These are phyloP conservation scores for Etheostoma cragini DNA, from an alignment of 2,113 vertebrate species.

Conservation along the genomic window DNA sequence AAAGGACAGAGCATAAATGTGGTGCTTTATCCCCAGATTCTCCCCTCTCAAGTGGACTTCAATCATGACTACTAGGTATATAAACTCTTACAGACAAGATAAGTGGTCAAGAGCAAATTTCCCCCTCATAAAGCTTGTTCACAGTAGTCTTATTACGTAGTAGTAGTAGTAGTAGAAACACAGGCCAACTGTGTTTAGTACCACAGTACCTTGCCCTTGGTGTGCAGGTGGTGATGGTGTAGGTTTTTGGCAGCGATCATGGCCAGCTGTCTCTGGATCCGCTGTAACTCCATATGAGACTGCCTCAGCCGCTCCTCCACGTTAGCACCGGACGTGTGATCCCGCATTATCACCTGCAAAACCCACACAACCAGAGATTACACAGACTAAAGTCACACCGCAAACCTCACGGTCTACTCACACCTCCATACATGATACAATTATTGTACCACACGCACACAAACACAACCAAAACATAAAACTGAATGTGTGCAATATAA, in stretches of 20 bases:
- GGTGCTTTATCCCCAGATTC: slow-evolving; percentile 2
- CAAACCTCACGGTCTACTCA: slow-evolving; percentile 19
- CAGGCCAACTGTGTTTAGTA: slow-evolving; percentile 2
- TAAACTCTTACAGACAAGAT: neutral
- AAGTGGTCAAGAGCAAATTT: neutral
- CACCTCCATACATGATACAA: neutral
- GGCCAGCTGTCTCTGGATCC: slow-evolving; percentile 85
- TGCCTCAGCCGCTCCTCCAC: slow-evolving; percentile 79
- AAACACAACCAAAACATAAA: slow-evolving; percentile 1
- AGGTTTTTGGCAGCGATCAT: slow-evolving; percentile 75
- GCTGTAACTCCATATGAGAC: slow-evolving; percentile 84
- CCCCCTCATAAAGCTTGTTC: neutral
- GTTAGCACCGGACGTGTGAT: slow-evolving; percentile 71
- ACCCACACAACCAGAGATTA: slow-evolving; percentile 39
- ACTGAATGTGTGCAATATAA: neutral
- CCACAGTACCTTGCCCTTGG: slow-evolving; percentile 79
- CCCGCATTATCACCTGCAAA: slow-evolving; percentile 77
- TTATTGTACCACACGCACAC: neutral
- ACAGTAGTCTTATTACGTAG: neutral
- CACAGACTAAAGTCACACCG: slow-evolving; percentile 5
- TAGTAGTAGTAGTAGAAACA: slow-evolving; percentile 5
- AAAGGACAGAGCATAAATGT: neutral
- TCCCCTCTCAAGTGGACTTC: neutral
- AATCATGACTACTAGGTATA: neutral
- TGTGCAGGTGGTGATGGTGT: slow-evolving; percentile 62